Evolutionary conservation across 2,113 vertebrate genomes (phyloP).

Genomic region (Capreolus pygargus): DNA sequence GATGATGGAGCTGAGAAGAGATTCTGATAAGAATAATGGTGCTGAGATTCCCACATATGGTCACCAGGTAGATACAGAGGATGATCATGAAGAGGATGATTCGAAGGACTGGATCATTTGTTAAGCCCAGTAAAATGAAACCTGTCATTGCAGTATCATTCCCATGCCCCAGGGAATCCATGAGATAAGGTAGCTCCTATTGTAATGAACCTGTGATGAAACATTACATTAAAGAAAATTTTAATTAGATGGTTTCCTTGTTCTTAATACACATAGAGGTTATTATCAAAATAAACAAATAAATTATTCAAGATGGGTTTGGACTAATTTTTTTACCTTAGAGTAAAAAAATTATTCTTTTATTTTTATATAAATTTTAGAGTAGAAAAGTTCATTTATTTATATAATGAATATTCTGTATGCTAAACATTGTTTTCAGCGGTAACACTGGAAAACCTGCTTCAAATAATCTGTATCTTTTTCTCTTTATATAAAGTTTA

Average conservation of each 20-base stretch:
- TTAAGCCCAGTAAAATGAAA: constrained; percentile 60
- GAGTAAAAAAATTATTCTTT: neutral
- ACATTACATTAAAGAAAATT: neutral
- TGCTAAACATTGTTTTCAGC: neutral
- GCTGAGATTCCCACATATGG: constrained; percentile 46
- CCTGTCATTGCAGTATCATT: neutral
- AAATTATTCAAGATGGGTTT: neutral
- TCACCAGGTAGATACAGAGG: constrained; percentile 41
- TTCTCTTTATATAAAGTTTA: neutral
- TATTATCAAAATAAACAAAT: neutral
- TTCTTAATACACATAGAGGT: neutral
- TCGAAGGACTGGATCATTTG: neutral
- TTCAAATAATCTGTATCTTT: neutral
- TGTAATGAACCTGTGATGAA: neutral
- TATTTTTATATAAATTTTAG: neutral
- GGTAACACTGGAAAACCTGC: neutral
- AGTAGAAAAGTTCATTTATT: neutral
- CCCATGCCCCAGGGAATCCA: neutral
- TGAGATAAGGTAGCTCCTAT: neutral
- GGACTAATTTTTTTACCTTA: neutral
- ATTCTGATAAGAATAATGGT: constrained; percentile 45
- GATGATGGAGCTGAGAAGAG: constrained; percentile 41
- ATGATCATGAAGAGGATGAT: constrained; percentile 51
- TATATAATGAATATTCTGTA: neutral
- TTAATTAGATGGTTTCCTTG: neutral